Conservation (phyloP, 2,797 vertebrate genomes). For the Gadopsis bispinosus region DNA sequence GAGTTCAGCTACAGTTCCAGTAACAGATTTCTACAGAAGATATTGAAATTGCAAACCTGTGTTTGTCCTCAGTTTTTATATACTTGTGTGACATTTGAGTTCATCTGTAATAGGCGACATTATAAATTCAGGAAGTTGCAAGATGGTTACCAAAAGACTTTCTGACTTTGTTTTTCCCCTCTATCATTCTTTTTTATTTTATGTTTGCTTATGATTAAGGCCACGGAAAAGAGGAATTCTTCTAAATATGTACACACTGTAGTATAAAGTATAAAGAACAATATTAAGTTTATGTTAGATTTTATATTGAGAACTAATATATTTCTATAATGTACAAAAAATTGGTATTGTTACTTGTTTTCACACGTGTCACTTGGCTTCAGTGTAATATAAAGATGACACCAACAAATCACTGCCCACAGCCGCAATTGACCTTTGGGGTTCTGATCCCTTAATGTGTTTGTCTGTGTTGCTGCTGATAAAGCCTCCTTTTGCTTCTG, state of each 20-base stretch:
- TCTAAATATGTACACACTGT: background rate
- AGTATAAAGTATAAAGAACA: background rate
- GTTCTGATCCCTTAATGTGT: constrained; percentile 81
- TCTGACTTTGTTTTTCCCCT: constrained; percentile 9
- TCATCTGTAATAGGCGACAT: constrained; percentile 15
- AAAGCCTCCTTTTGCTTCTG: constrained; percentile 73
- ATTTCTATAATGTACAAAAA: constrained; percentile 27
- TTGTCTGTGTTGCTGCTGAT: constrained; percentile 78
- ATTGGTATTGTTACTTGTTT: constrained; percentile 64
- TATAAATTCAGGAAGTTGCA: constrained; percentile 5
- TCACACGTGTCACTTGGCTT: constrained; percentile 70
- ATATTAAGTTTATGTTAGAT: background rate
- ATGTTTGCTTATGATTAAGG: background rate
- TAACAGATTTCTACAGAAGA: constrained; percentile 9
- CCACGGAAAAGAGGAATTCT: background rate
- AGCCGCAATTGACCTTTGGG: constrained; percentile 83
- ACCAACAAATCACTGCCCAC: constrained; percentile 72
- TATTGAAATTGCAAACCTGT: constrained; percentile 18
- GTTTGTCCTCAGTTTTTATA: constrained; percentile 2
- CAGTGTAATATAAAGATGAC: constrained; percentile 63
- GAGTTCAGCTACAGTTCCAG: constrained; percentile 20
- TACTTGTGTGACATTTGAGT: constrained; percentile 9
- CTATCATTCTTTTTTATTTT: background rate
- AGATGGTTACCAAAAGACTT: constrained; percentile 1
- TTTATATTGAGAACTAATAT: background rate